phyloP scores from a whole-genome alignment of 2,113 vertebrate species.

The Columba livia region DNA sequence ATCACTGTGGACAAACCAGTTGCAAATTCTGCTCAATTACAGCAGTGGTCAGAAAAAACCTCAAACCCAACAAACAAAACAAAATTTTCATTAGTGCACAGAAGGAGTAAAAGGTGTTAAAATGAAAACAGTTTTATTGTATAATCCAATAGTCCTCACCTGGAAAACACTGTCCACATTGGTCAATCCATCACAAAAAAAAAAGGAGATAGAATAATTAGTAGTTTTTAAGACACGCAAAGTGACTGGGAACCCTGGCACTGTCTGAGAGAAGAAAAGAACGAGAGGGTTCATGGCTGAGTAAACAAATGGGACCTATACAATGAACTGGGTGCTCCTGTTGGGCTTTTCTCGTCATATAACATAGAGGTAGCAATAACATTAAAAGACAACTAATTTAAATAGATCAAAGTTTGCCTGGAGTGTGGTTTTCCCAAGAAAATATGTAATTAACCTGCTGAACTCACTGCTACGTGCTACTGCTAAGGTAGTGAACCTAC shows the following conservation, averaged over 20 bases:
- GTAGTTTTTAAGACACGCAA: not conserved
- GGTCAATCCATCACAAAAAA: not conserved
- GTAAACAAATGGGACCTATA: not conserved
- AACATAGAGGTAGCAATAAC: not conserved
- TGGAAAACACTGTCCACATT: not conserved
- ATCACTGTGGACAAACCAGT: not conserved
- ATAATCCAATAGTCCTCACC: not conserved
- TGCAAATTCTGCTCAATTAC: not conserved
- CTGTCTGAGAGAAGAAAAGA: not conserved
- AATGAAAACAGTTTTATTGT: not conserved
- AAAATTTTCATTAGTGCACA: not conserved
- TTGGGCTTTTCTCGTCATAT: not conserved
- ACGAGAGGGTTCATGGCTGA: not conserved
- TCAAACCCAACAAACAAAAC: not conserved
- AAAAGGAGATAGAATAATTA: not conserved
- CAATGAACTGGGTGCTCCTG: not conserved
- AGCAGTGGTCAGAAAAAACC: accelerated
- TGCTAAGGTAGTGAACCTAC: not conserved
- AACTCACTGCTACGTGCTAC: not conserved
- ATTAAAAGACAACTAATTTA: not conserved
- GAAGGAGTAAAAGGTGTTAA: not conserved
- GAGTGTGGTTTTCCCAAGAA: not conserved
- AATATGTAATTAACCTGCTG: not conserved
- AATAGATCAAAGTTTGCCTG: not conserved
- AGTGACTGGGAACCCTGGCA: not conserved